Evolutionary conservation across 1,140 invertebrate genomes (phyloP).

Genomic region (Drosophila elegans): DNA sequence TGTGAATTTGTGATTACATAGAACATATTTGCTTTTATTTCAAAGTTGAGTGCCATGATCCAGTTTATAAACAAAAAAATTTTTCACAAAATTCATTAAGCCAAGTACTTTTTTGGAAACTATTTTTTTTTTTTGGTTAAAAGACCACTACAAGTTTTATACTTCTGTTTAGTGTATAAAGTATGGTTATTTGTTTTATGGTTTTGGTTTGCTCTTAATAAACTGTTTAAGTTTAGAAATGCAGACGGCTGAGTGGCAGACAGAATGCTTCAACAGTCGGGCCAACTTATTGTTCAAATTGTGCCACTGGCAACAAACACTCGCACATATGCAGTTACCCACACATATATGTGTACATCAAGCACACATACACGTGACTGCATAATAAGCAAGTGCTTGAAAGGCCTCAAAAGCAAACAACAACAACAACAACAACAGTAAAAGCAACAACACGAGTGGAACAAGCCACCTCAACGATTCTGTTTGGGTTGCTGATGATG

Average conservation of each 20-base stretch:
- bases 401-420: constrained; percentile 52
- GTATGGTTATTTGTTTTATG: constrained; percentile 9
- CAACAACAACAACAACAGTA: constrained; percentile 38
- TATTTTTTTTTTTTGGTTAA: no score
- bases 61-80: no score
- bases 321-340: constrained; percentile 6
- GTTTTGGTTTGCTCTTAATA: constrained; percentile 45
- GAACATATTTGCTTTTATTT: no score
- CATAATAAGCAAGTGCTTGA: constrained; percentile 55
- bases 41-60: no score
- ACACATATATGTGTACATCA: constrained; percentile 6
- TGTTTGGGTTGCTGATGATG: constrained; percentile 50
- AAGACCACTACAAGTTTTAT: no score
- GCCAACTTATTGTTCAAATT: constrained; percentile 57
- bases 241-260: constrained; percentile 47
- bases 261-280: constrained; percentile 30
- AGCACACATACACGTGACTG: constrained; percentile 36
- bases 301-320: constrained; percentile 44
- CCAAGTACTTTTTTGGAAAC: no score
- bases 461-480: constrained; percentile 50
- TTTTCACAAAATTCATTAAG: no score
- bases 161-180: background rate
- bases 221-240: constrained; percentile 64
- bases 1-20: no score
- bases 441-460: constrained; percentile 45